These are phyloP conservation scores for Limanda limanda DNA, from an alignment of 2,113 vertebrate species.

Conservation along the genomic window DNA sequence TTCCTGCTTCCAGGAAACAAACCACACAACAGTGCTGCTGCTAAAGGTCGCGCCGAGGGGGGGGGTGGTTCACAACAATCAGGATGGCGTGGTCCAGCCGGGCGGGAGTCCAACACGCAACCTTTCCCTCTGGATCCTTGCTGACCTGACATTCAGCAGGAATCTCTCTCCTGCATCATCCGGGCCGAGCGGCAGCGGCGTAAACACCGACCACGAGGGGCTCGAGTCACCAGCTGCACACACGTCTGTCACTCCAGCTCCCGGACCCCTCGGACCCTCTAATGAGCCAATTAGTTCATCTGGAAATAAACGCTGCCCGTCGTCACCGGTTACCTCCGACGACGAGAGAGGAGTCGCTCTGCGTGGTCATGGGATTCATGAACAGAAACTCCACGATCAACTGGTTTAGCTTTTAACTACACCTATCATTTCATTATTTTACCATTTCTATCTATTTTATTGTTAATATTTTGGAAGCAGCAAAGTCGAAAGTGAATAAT, in stretches of 20 bases:
- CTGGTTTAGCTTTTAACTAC: too few relatives aligned
- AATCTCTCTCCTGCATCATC: constrained; percentile 39
- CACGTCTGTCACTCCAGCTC: neutral
- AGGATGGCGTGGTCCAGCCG: neutral
- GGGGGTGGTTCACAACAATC: too few relatives aligned
- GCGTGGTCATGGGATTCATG: too few relatives aligned
- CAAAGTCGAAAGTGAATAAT: too few relatives aligned
- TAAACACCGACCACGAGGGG: neutral
- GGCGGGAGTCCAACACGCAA: neutral
- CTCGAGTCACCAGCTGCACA: constrained; percentile 39
- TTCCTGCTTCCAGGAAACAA: constrained; percentile 21
- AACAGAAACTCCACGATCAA: too few relatives aligned
- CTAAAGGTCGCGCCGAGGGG: too few relatives aligned
- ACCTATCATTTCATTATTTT: too few relatives aligned
- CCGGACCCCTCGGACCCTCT: neutral
- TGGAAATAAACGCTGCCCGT: too few relatives aligned
- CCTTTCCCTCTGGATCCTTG: constrained; percentile 36
- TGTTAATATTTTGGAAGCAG: too few relatives aligned
- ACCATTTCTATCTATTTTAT: too few relatives aligned
- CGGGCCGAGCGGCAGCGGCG: neutral
- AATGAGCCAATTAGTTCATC: constrained; percentile 7
- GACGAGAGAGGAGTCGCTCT: too few relatives aligned
- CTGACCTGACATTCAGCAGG: constrained; percentile 41
- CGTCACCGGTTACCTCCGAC: too few relatives aligned
- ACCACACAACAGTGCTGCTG: neutral